These are phyloP conservation scores for Horisme vitalbata DNA, from an alignment of 2,888 invertebrate species.

Conservation along the genomic window DNA sequence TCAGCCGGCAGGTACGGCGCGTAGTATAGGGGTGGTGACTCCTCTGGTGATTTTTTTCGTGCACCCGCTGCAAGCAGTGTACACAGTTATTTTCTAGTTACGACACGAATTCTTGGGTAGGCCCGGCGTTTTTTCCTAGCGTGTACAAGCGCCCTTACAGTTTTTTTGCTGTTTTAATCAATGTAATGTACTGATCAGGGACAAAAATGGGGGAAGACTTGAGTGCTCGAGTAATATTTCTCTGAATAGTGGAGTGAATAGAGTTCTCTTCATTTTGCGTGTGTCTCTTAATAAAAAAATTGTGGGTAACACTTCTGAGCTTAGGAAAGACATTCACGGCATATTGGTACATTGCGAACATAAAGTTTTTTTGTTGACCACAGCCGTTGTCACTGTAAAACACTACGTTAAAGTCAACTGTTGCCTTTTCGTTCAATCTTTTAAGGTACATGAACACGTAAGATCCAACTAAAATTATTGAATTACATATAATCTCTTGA, in stretches of 20 bases:
- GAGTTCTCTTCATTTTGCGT: constrained; percentile 36
- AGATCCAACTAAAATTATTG: too few relatives aligned
- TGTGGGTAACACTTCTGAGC: constrained; percentile 16
- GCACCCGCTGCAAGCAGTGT: too few relatives aligned
- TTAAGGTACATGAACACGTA: constrained; percentile 12
- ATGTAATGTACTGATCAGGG: constrained; percentile 40
- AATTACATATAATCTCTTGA: too few relatives aligned
- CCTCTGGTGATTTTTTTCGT: too few relatives aligned
- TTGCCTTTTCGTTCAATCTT: constrained; percentile 1
- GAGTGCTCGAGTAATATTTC: constrained; percentile 12
- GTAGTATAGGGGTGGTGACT: background rate
- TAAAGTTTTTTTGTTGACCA: constrained; percentile 27
- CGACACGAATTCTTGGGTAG: too few relatives aligned
- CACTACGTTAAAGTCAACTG: background rate
- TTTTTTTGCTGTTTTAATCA: constrained; percentile 26
- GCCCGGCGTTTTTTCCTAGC: too few relatives aligned
- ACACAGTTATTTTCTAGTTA: too few relatives aligned
- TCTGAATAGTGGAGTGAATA: constrained; percentile 8
- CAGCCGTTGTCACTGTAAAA: constrained; percentile 29
- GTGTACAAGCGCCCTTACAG: background rate
- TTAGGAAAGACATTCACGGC: constrained; percentile 10
- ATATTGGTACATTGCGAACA: constrained; percentile 25
- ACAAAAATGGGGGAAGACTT: constrained; percentile 30
- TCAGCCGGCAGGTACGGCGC: background rate
- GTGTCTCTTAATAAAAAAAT: constrained; percentile 39